Conservation (phyloP, 2,888 invertebrate genomes). For the Lacanobia oleracea region DNA sequence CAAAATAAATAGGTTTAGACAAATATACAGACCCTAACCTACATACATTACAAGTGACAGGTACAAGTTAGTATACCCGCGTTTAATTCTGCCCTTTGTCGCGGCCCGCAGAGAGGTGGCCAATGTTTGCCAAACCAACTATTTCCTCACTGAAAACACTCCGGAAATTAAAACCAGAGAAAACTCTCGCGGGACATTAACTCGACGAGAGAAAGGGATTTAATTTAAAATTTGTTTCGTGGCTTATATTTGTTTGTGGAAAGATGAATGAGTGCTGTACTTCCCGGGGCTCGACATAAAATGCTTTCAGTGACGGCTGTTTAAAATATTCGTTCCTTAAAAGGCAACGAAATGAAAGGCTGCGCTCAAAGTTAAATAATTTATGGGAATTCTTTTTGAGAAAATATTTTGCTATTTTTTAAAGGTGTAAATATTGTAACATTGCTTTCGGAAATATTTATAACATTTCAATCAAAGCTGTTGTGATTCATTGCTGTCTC, state of each 20-base stretch:
- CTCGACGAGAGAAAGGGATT: constrained; percentile 83
- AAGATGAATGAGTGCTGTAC: constrained; percentile 71
- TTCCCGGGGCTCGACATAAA: constrained; percentile 62
- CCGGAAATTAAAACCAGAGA: constrained; percentile 89
- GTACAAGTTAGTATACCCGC: constrained; percentile 16
- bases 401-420: constrained; percentile 42
- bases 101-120: constrained; percentile 41
- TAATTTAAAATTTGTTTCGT: constrained; percentile 84
- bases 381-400: constrained; percentile 54
- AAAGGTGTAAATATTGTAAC: constrained; percentile 35
- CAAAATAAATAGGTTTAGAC: constrained; percentile 12
- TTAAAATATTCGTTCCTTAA: constrained; percentile 65
- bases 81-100: constrained; percentile 52
- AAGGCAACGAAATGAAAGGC: constrained; percentile 62
- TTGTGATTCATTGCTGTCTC: neutral
- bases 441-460: constrained; percentile 12
- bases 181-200: constrained; percentile 86
- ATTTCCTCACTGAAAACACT: constrained; percentile 85
- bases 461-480: constrained; percentile 14
- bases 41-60: constrained; percentile 28
- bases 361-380: constrained; percentile 60
- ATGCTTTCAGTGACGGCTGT: constrained; percentile 62
- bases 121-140: constrained; percentile 81
- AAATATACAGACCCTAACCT: neutral
- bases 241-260: constrained; percentile 78